Percentiles rank a stretch among this genome's conserved stretches.
These are phyloP conservation scores for Trimorus sp. DNA, from an alignment of 2,888 invertebrate genomes.

Conservation along the genomic window DNA sequence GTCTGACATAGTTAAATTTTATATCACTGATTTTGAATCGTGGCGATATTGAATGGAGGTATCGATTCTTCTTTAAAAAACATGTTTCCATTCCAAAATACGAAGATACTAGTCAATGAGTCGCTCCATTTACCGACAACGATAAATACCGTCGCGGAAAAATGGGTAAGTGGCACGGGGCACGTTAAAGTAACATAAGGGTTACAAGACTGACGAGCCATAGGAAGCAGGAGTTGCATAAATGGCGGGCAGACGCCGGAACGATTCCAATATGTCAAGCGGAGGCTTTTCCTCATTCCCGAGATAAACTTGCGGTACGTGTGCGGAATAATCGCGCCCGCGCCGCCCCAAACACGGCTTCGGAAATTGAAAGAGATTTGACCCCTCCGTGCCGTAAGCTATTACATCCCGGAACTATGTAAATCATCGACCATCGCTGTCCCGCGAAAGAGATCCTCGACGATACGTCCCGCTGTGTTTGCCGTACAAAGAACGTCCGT, in stretches of 20 bases:
- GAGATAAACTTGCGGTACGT: constrained; percentile 78
- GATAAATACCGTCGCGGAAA: constrained; percentile 13
- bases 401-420: constrained; percentile 54
- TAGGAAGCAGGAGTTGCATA: constrained; percentile 71
- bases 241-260: constrained; percentile 76
- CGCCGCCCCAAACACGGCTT: constrained; percentile 38
- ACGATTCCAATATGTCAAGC: constrained; percentile 79
- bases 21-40: too few species aligned
- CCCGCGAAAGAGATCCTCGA: constrained; percentile 20
- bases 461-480: constrained; percentile 13
- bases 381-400: constrained; percentile 32
- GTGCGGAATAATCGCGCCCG: constrained; percentile 71
- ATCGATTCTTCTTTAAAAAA: too few species aligned
- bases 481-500: constrained; percentile 24
- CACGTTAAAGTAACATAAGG: constrained; percentile 38
- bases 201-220: constrained; percentile 44
- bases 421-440: constrained; percentile 46
- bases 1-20: too few species aligned
- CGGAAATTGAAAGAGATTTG: constrained; percentile 65
- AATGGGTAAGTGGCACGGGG: constrained; percentile 29
- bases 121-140: constrained; percentile 2
- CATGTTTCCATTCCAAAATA: too few species aligned
- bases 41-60: too few species aligned
- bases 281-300: constrained; percentile 69
- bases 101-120: too few species aligned